phyloP scores from a whole-genome alignment of 2,797 vertebrate species.

The Pantherophis alleghaniensis region DNA sequence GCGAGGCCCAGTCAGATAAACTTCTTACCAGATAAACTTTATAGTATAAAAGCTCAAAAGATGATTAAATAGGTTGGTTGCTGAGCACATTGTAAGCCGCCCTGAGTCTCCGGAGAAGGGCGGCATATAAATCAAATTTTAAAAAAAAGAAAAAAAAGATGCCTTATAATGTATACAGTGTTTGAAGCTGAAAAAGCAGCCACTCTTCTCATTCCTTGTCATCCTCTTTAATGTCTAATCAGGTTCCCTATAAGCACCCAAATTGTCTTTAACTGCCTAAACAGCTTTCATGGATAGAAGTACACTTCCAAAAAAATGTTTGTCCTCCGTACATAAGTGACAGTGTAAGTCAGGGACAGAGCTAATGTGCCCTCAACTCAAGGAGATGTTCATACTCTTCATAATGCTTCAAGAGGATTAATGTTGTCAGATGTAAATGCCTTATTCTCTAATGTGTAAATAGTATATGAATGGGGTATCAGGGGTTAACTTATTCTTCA shows the following conservation, averaged over 20 bases:
- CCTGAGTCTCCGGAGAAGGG: too few species aligned
- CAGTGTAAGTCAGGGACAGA: background rate
- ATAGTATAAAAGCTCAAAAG: background rate
- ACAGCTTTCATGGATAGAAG: background rate
- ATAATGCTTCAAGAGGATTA: background rate
- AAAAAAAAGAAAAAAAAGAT: background rate
- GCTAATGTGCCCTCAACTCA: background rate
- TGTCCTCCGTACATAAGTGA: background rate
- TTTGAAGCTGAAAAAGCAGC: background rate
- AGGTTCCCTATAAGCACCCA: background rate
- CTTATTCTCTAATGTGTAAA: too few species aligned
- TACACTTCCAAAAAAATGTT: background rate
- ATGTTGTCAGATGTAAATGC: too few species aligned
- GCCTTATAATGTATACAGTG: background rate
- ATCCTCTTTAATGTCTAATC: background rate
- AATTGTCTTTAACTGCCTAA: background rate
- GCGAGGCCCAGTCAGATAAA: background rate
- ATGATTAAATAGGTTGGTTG: background rate
- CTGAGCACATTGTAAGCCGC: too few species aligned
- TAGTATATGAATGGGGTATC: too few species aligned
- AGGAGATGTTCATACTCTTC: background rate
- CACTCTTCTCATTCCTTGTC: background rate
- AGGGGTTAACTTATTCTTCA: too few species aligned
- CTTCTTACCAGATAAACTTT: accelerated
- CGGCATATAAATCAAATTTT: too few species aligned